These are phyloP conservation scores for Euleptes europaea DNA, from an alignment of 2,113 vertebrate genomes.

Conservation along the genomic window DNA sequence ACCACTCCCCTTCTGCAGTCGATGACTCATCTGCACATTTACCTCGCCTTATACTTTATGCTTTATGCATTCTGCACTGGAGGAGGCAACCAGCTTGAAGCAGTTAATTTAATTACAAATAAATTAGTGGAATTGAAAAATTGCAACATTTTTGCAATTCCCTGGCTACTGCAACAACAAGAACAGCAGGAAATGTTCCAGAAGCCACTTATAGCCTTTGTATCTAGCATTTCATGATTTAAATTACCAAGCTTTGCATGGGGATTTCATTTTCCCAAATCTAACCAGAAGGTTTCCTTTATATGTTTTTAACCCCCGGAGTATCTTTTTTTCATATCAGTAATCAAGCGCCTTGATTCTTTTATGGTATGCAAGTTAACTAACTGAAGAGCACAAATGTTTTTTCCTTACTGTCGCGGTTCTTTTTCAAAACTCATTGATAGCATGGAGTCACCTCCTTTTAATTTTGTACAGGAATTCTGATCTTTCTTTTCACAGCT, in stretches of 20 bases:
- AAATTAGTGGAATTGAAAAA: slow-evolving; percentile 11
- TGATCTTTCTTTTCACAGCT: too few relatives aligned
- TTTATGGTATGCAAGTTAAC: neutral
- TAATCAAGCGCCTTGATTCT: neutral
- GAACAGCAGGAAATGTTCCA: neutral
- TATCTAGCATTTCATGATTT: neutral
- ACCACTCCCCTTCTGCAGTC: neutral
- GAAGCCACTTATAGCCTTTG: slow-evolving; percentile 6
- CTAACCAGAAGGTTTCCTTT: neutral
- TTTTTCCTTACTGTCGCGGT: slow-evolving; percentile 10
- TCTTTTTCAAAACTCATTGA: neutral
- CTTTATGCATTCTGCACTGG: neutral
- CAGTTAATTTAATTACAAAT: neutral
- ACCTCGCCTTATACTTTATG: too few relatives aligned
- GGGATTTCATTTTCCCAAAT: neutral
- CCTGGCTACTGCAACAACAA: neutral
- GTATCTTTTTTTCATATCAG: neutral
- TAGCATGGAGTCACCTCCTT: neutral
- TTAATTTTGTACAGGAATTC: slow-evolving; percentile 22
- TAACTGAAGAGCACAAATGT: neutral
- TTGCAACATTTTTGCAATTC: neutral
- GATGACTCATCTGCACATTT: slow-evolving; percentile 11
- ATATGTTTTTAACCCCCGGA: neutral
- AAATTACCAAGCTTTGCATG: slow-evolving; percentile 5
- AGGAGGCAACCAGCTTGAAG: neutral